Evolutionary conservation across 2,888 invertebrate genomes (phyloP).

Genomic region (Brachycybe producta): DNA sequence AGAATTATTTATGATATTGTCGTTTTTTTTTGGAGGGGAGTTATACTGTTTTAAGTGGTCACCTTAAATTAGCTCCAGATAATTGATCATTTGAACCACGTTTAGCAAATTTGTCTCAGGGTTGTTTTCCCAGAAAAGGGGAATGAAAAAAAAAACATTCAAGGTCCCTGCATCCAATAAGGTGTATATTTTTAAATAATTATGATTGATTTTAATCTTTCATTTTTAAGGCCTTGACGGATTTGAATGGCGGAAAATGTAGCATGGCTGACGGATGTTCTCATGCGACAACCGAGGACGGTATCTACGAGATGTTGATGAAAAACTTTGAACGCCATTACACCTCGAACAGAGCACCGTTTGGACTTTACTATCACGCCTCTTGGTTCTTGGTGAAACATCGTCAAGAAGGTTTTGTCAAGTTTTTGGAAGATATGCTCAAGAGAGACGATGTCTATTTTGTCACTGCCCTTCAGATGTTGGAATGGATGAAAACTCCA

Average conservation of each 20-base stretch:
- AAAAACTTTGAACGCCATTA: constrained; percentile 92
- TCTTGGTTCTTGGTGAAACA: constrained; percentile 92
- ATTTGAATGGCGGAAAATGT: constrained; percentile 75
- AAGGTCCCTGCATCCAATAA: too few species aligned
- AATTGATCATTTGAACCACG: too few species aligned
- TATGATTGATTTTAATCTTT: not conserved
- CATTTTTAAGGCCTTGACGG: constrained; percentile 15
- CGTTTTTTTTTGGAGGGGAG: too few species aligned
- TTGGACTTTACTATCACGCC: constrained; percentile 83
- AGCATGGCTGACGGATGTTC: constrained; percentile 93
- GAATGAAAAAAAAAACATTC: too few species aligned
- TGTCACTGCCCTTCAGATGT: constrained; percentile 81
- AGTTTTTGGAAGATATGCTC: constrained; percentile 77
- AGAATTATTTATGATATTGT: too few species aligned
- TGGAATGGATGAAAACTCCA: constrained; percentile 92
- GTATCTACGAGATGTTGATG: constrained; percentile 81
- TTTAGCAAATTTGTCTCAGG: too few species aligned
- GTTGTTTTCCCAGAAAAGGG: too few species aligned
- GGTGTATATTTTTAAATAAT: too few species aligned
- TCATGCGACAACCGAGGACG: constrained; percentile 74
- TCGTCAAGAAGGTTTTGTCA: constrained; percentile 86
- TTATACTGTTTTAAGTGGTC: too few species aligned
- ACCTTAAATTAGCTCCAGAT: too few species aligned
- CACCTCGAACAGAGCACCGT: constrained; percentile 82
- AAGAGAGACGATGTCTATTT: constrained; percentile 83